phyloP scores from a whole-genome alignment of 2,113 vertebrate genomes.

The Aspiorhynchus laticeps region DNA sequence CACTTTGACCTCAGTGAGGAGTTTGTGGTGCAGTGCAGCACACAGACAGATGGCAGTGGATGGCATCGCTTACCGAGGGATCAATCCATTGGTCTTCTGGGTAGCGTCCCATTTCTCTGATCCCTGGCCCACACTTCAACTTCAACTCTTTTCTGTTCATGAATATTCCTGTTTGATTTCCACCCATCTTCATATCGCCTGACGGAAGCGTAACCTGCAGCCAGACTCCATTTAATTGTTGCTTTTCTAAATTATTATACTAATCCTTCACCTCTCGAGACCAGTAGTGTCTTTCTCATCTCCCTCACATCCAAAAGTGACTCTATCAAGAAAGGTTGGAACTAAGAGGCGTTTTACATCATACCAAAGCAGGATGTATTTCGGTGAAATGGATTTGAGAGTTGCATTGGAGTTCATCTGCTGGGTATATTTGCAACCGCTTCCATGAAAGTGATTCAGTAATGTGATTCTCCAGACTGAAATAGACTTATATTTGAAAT shows the following conservation, averaged over 20 bases:
- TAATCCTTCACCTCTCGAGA: background rate
- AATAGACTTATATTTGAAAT: conserved; percentile 33
- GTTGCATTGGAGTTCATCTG: background rate
- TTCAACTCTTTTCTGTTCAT: background rate
- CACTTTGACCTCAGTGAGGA: background rate
- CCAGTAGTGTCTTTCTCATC: background rate
- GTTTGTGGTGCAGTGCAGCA: background rate
- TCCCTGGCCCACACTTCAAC: background rate
- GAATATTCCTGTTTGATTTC: background rate
- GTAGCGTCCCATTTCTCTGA: conserved; percentile 1
- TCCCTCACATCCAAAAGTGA: background rate
- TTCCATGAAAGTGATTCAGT: conserved; percentile 16
- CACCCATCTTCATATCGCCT: background rate
- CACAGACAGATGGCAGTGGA: conserved; percentile 6
- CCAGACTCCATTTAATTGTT: background rate
- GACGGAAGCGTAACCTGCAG: background rate
- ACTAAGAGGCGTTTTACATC: background rate
- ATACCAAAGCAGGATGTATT: background rate
- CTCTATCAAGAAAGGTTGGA: background rate
- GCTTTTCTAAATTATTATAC: background rate
- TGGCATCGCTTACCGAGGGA: background rate
- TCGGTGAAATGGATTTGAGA: background rate
- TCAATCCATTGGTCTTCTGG: background rate
- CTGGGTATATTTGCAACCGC: background rate
- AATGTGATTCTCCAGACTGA: conserved; percentile 27